phyloP scores from a whole-genome alignment of 2,888 invertebrate species.

The Lampropteryx suffumata region DNA sequence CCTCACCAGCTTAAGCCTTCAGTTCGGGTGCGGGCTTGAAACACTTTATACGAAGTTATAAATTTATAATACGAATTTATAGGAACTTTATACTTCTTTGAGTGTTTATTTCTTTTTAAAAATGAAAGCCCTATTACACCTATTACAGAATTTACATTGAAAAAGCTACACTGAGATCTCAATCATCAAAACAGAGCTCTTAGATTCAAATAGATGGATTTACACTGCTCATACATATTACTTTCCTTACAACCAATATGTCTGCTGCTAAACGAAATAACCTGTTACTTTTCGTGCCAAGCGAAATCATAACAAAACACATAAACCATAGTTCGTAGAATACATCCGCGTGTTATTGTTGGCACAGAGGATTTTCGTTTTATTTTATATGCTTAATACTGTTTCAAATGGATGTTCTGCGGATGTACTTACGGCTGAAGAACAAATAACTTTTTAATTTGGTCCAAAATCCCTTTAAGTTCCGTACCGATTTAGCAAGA shows the following conservation, averaged over 20 bases:
- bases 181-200: too few species aligned
- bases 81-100: slow-evolving; percentile 34
- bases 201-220: too few species aligned
- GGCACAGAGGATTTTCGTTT: slow-evolving; percentile 40
- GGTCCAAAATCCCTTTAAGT: too few species aligned
- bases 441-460: slow-evolving; percentile 47
- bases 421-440: slow-evolving; percentile 34
- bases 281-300: slow-evolving; percentile 23
- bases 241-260: neutral
- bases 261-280: slow-evolving; percentile 11
- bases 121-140: too few species aligned
- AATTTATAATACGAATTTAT: too few species aligned
- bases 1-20: too few species aligned
- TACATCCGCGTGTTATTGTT: slow-evolving; percentile 37
- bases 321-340: slow-evolving; percentile 34
- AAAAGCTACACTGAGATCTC: too few species aligned
- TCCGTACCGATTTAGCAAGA: too few species aligned
- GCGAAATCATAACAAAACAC: slow-evolving; percentile 22
- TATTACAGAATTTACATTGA: too few species aligned
- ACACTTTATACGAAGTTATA: too few species aligned
- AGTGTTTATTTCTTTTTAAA: slow-evolving; percentile 55
- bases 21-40: slow-evolving; percentile 46
- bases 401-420: slow-evolving; percentile 32
- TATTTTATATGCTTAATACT: slow-evolving; percentile 39
- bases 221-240: too few species aligned